Evolutionary conservation across 2,113 vertebrate species (phyloP).

Genomic region (Phalacrocorax pelagicus): DNA sequence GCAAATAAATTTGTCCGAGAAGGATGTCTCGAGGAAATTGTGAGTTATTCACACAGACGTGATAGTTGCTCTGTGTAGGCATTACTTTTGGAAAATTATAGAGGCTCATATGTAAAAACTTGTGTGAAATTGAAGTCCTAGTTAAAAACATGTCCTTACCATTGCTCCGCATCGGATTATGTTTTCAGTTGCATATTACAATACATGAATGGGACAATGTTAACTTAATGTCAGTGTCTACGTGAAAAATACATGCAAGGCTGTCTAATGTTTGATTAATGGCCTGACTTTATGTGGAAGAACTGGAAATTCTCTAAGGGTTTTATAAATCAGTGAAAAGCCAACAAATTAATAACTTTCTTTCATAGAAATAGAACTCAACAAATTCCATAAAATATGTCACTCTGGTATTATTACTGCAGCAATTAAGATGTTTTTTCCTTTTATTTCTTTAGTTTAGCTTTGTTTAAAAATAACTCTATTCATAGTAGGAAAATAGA

Average conservation of each 20-base stretch:
- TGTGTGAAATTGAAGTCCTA: not conserved
- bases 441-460: not conserved
- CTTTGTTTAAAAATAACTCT: not conserved
- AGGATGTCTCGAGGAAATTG: not conserved
- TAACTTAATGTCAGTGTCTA: not conserved
- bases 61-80: not conserved
- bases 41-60: not conserved
- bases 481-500: not conserved
- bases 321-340: not conserved
- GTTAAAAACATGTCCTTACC: not conserved
- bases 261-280: not conserved
- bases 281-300: not conserved
- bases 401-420: not conserved
- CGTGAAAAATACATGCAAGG: not conserved
- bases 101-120: not conserved
- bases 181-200: not conserved
- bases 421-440: not conserved
- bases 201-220: not conserved
- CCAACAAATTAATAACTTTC: not conserved
- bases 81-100: not conserved
- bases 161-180: not conserved
- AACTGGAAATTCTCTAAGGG: not conserved
- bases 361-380: not conserved
- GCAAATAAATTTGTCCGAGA: not conserved
- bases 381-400: not conserved